A percentile compares a stretch with the other conserved stretches of the same genome.
phyloP scores from a whole-genome alignment of 2,797 vertebrate species.

The Smutsia temminckii region DNA sequence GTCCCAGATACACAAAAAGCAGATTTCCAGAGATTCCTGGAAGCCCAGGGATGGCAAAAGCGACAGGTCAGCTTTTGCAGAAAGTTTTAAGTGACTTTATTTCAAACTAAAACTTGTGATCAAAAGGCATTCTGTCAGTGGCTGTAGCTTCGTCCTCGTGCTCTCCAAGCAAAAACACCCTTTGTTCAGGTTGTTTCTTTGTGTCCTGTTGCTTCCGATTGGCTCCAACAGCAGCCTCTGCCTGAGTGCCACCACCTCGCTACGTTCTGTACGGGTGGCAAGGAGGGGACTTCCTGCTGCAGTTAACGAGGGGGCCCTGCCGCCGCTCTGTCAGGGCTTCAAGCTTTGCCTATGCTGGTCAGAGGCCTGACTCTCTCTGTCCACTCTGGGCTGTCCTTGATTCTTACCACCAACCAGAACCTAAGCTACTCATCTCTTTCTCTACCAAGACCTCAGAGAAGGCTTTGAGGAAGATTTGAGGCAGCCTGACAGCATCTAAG shows the following conservation, averaged over 20 bases:
- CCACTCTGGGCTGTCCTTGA: not conserved
- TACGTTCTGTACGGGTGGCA: not conserved
- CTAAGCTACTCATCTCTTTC: not conserved
- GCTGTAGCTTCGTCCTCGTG: not conserved
- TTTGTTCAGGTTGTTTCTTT: not conserved
- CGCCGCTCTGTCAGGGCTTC: not conserved
- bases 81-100: slow-evolving; percentile 17
- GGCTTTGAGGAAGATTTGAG: not conserved
- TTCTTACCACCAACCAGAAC: not conserved
- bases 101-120: not conserved
- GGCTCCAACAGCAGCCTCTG: not conserved
- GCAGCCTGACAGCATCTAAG: not conserved
- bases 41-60: not conserved
- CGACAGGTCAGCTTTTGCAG: not conserved
- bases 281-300: not conserved
- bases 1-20: not conserved
- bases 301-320: not conserved
- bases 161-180: not conserved
- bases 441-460: not conserved
- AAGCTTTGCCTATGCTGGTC: not conserved
- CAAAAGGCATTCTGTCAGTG: not conserved
- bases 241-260: not conserved
- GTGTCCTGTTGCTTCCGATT: not conserved
- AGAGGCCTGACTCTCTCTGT: not conserved
- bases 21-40: not conserved